These are phyloP conservation scores for Linepithema humile DNA, from an alignment of 1,140 invertebrate species.

Conservation along the genomic window DNA sequence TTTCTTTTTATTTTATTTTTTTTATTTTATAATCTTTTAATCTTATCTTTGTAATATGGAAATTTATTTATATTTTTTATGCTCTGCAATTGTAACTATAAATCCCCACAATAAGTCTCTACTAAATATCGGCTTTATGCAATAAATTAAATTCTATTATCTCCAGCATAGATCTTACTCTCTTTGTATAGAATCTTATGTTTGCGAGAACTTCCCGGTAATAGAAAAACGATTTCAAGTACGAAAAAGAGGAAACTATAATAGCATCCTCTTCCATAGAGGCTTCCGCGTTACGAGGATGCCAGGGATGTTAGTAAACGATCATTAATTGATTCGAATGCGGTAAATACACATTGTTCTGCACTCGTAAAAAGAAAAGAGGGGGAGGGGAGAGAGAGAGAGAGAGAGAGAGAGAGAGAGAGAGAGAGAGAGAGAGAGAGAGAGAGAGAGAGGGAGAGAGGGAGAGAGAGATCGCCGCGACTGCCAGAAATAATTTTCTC, in stretches of 20 bases:
- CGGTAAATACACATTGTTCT: neutral
- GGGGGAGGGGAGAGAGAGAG: no score
- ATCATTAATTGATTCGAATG: constrained; percentile 25
- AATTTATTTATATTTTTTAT: neutral
- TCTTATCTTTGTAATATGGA: neutral
- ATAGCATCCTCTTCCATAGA: neutral
- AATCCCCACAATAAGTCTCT: neutral
- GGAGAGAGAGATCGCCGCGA: constrained; percentile 43
- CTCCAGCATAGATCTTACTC: neutral
- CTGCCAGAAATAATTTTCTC: constrained; percentile 74
- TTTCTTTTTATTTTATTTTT: no score
- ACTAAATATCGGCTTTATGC: neutral
- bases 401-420: no score
- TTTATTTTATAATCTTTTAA: no score
- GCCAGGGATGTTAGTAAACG: constrained; percentile 1
- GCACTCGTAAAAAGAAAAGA: no score
- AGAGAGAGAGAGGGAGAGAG: no score
- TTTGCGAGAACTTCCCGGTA: constrained; percentile 3
- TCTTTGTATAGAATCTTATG: constrained; percentile 1
- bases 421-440: no score
- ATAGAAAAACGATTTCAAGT: constrained; percentile 12
- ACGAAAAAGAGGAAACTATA: constrained; percentile 7
- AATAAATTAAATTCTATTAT: neutral
- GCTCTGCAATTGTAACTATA: no score
- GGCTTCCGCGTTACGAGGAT: neutral